phyloP scores from a whole-genome alignment of 2,888 invertebrate species.

The Liopterus haemorrhoidalis region DNA sequence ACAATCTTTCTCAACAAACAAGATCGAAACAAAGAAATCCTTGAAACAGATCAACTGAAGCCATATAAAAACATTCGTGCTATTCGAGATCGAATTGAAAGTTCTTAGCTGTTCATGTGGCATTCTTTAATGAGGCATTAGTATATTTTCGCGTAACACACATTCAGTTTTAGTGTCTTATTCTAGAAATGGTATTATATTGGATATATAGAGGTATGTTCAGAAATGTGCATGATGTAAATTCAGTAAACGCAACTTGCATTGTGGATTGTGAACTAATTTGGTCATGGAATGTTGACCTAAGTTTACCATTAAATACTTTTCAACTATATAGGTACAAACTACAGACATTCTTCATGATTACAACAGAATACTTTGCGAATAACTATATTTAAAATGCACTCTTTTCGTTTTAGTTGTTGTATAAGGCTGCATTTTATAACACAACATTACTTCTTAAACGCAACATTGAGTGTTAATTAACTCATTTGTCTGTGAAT shows the following conservation, averaged over 20 bases:
- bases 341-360: no score
- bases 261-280: slow-evolving; percentile 36
- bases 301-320: no score
- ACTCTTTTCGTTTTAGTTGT: no score
- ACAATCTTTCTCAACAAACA: not conserved
- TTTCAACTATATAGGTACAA: no score
- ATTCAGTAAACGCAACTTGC: slow-evolving; percentile 43
- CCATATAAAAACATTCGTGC: not conserved
- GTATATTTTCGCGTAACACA: slow-evolving; percentile 22
- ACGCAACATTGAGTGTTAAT: no score
- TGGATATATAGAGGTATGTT: not conserved
- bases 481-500: no score
- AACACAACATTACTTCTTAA: no score
- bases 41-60: slow-evolving; percentile 7
- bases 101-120: no score
- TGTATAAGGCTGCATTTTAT: no score
- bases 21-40: slow-evolving; percentile 11
- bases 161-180: slow-evolving; percentile 22
- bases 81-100: slow-evolving; percentile 1
- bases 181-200: slow-evolving; percentile 12
- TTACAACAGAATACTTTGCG: no score
- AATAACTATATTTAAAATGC: no score
- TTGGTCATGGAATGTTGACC: slow-evolving; percentile 43
- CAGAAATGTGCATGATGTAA: slow-evolving; percentile 13
- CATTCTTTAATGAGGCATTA: slow-evolving; percentile 16